Evolutionary conservation across 1,140 invertebrate species (phyloP), one percentile per base, ranked within the genome.

Genomic region (Sminthurides bifidus): DNA sequence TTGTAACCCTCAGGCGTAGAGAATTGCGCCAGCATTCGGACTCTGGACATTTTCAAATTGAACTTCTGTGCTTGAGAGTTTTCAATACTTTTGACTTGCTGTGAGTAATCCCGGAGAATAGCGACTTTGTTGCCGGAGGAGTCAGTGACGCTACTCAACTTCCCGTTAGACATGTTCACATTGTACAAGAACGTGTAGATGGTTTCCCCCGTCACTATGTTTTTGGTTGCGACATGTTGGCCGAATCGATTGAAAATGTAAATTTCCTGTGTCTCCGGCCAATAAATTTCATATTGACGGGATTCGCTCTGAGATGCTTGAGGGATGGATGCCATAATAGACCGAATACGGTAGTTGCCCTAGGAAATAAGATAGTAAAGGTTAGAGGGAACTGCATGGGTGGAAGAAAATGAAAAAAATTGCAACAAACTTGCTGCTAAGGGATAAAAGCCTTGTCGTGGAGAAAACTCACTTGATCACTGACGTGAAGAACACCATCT

Each of bases 191-290:
- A 97, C 1, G 84, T 79, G 68, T 94, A 96, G 52, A 87, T 83
- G 0, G 82, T 88, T 70, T 92, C 87, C 0, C 88, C 87, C 0
- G 91, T 96, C 2, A 94, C 73, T 54, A 95, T 92, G 68, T 94
- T 93, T 58, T 84, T 85, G 0, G 92, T 96, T 30, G 84, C 81
- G 2, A 90, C 81, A 66, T 96, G 92, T 69, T 95, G 91, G 0
- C 92, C 93, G 67, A 94, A 94, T 63, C 90, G 76, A 67, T 96
- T 96, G 70, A 97, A 97, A 12, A 94, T 82, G 67, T 94, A 96
- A 43, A 92, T 83, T 72, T 96, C 91, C 70, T 95, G 90, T 1
- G 88, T 92, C 65, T 94, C 91, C 0, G 92, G 88, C 0, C 89
- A 89, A 62, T 91, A 92, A 46, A 97, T 92, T 71, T 94, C 88